Evolutionary conservation across 2,113 vertebrate genomes (phyloP), one percentile per base, ranked within the genome.

Genomic region (Aleadryas rufinucha): DNA sequence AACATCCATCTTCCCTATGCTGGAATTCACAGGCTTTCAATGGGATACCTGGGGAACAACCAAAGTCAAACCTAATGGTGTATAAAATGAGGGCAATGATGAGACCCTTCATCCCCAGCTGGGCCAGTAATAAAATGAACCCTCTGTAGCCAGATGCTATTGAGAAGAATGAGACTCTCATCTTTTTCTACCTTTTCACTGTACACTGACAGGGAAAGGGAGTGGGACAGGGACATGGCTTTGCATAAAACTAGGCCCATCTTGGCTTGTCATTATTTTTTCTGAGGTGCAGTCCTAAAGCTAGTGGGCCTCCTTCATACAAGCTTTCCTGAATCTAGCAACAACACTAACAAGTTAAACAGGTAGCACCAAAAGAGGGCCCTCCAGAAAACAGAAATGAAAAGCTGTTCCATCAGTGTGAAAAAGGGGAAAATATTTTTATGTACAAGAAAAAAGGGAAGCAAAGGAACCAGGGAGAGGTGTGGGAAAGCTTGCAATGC

Each of bases 41-140:
- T 3, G 10, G 18, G 41, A 52, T 64, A 56, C 20, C 4, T 13
- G 31, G 9, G 18, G 11, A 15, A 4, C 61, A 85, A 86, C 28
- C 24, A 16, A 86, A 79, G 24, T 14, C 2, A 6, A 89, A 49
- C 15, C 27, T 39, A 45, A 50, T 0, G 3, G 28, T 13, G 66
- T 75, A 70, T 66, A 61, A 75, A 56, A 18, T 13, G 16, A 9
- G 24, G 19, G 33, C 23, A 56, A 16, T 16, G 42, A 39, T 35
- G 31, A 24, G 27, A 53, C 13, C 0, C 1, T 26, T 28, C 5
- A 0, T 19, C 12, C n/a, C 10, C 6, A 27, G 52, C 2, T 33
- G 11, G 8, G 21, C 22, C 56, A 53, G n/a, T 24, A 83, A 61
- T 35, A 57, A 89, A 74, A 81, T 18, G 4, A 84, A 14, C 4